A percentile compares a stretch with the other conserved stretches of the same genome.
Evolutionary conservation across 2,113 vertebrate species (phyloP).

Genomic region (Zosterops lateralis): DNA sequence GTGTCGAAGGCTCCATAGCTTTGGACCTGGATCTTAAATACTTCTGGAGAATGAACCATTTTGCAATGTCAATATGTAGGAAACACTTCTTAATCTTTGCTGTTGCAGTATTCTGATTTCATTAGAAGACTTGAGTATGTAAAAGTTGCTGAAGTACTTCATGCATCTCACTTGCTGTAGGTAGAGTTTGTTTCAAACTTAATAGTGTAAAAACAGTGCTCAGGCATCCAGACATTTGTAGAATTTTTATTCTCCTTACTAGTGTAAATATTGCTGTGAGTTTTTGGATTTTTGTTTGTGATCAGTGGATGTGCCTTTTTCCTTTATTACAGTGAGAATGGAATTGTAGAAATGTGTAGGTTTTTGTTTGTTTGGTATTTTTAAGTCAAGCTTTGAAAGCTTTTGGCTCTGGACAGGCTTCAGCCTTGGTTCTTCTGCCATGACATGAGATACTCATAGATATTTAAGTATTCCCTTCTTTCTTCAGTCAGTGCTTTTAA

Average conservation of each 20-base stretch:
- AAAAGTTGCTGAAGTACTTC: neutral
- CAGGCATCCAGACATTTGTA: neutral
- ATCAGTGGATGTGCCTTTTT: neutral
- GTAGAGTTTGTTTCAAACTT: neutral
- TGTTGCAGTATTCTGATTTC: neutral
- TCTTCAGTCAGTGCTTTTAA: neutral
- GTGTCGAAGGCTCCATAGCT: neutral
- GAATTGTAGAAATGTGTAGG: neutral
- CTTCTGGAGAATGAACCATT: neutral
- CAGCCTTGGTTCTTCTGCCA: neutral
- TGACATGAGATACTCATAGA: neutral
- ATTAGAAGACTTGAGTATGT: neutral
- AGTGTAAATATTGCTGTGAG: neutral
- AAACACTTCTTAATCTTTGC: neutral
- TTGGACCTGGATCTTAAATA: neutral
- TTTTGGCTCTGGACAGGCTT: neutral
- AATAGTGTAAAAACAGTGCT: neutral
- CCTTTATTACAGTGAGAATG: neutral
- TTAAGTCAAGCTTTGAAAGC: neutral
- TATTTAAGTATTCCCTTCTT: neutral
- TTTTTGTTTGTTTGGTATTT: neutral
- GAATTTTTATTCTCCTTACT: accelerated
- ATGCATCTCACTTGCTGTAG: neutral
- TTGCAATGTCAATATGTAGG: neutral
- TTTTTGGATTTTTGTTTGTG: neutral